These are phyloP conservation scores for Oreocharis arfaki DNA, from an alignment of 2,113 vertebrate species.

Conservation along the genomic window DNA sequence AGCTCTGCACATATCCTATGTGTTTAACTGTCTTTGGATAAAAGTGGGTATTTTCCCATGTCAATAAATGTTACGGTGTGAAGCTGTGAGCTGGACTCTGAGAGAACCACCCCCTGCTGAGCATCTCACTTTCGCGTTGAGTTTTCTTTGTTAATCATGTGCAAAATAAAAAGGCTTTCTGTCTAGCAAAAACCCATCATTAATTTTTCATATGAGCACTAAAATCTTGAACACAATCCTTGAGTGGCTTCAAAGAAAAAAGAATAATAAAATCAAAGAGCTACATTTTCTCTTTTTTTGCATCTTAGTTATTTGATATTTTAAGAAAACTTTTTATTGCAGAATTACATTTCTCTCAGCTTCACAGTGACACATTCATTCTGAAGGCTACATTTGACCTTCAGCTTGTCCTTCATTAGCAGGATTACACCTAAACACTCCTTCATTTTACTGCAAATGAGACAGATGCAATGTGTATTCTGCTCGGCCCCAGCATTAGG, in stretches of 20 bases:
- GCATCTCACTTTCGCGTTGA: conserved; percentile 18
- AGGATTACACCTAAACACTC: conserved; percentile 55
- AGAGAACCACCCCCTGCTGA: conserved; percentile 15
- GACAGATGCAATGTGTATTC: conserved; percentile 63
- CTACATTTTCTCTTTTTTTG: background rate
- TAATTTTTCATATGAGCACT: conserved; percentile 71
- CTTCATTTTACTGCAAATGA: conserved; percentile 69
- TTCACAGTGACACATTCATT: background rate
- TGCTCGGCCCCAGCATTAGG: conserved; percentile 52
- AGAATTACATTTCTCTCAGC: conserved; percentile 6
- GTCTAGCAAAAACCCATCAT: conserved; percentile 59
- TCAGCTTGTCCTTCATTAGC: conserved; percentile 72
- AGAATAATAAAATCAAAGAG: conserved; percentile 15
- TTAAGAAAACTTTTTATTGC: conserved; percentile 28
- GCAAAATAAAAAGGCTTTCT: conserved; percentile 60
- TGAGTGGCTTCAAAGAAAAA: conserved; percentile 46
- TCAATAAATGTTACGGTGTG: conserved; percentile 9
- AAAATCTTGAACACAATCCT: conserved; percentile 54
- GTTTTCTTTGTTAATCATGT: conserved; percentile 67
- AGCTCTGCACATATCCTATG: background rate
- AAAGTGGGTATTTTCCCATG: conserved; percentile 36
- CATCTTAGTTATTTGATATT: background rate
- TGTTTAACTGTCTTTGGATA: conserved; percentile 57
- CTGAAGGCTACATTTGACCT: conserved; percentile 66
- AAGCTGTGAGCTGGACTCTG: conserved; percentile 33